A percentile compares a stretch with the other conserved stretches of the same genome.
Evolutionary conservation across 2,113 vertebrate genomes (phyloP).

Genomic region (Crotalus horridus): DNA sequence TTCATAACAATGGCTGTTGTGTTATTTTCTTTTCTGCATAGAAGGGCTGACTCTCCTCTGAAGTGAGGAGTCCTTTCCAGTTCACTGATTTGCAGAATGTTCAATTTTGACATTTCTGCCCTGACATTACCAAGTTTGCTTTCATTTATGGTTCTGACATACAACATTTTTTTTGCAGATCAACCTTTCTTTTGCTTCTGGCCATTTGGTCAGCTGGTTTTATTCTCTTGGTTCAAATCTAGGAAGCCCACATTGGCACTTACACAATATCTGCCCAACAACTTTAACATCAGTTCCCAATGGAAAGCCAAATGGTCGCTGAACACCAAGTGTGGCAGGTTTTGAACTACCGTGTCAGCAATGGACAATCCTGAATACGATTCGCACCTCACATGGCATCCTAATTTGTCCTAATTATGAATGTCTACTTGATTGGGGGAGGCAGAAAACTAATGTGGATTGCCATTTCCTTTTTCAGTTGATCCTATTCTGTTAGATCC

Average conservation of each 20-base stretch:
- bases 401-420: background rate
- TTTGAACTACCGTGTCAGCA: background rate
- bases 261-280: background rate
- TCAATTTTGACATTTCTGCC: background rate
- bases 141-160: background rate
- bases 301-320: background rate
- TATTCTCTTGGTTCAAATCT: background rate
- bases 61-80: background rate
- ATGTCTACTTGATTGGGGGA: background rate
- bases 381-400: background rate
- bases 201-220: background rate
- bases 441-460: background rate
- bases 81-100: background rate
- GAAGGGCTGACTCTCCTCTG: background rate
- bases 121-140: background rate
- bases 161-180: background rate
- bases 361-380: background rate
- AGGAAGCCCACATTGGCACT: background rate
- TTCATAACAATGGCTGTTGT: background rate
- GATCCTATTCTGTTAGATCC: background rate
- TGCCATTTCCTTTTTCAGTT: background rate
- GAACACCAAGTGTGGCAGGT: background rate
- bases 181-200: background rate
- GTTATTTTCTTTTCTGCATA: background rate
- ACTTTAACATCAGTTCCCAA: background rate